These are phyloP conservation scores for Hyperoplus immaculatus DNA, from an alignment of 2,797 vertebrate species.

Conservation along the genomic window DNA sequence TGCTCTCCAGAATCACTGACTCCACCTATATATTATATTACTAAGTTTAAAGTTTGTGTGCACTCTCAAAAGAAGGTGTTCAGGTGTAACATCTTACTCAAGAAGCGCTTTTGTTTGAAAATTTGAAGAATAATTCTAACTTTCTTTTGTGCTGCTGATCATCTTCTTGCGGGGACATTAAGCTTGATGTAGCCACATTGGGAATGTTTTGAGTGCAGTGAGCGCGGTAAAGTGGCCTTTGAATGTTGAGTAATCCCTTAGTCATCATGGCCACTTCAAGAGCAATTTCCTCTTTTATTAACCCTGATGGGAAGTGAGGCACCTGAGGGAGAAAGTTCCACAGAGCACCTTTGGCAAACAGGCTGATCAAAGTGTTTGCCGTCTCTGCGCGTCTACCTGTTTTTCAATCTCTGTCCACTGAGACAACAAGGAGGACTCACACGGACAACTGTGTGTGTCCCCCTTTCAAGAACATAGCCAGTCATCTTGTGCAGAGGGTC, in stretches of 20 bases:
- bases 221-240: conserved; percentile 58
- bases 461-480: conserved; percentile 60
- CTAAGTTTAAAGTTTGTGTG: not conserved
- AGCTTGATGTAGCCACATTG: conserved; percentile 45
- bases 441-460: conserved; percentile 63
- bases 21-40: too few relatives aligned
- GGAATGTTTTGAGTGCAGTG: conserved; percentile 39
- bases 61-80: not conserved
- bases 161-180: conserved; percentile 31
- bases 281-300: conserved; percentile 71
- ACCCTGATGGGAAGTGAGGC: conserved; percentile 61
- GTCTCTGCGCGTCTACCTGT: conserved; percentile 58
- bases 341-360: conserved; percentile 60
- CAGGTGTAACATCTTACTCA: not conserved
- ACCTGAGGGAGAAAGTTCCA: conserved; percentile 63
- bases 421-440: conserved; percentile 59
- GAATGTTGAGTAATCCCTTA: conserved; percentile 60
- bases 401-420: conserved; percentile 60
- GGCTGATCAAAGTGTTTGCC: conserved; percentile 66
- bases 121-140: too few relatives aligned
- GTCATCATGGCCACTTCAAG: conserved; percentile 59
- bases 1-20: too few relatives aligned
- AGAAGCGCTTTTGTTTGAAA: not conserved
- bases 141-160: not conserved
- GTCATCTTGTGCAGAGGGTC: conserved; percentile 63